These are phyloP conservation scores for Cossypha niveicapilla DNA, from an alignment of 2,797 vertebrate genomes.

Conservation along the genomic window DNA sequence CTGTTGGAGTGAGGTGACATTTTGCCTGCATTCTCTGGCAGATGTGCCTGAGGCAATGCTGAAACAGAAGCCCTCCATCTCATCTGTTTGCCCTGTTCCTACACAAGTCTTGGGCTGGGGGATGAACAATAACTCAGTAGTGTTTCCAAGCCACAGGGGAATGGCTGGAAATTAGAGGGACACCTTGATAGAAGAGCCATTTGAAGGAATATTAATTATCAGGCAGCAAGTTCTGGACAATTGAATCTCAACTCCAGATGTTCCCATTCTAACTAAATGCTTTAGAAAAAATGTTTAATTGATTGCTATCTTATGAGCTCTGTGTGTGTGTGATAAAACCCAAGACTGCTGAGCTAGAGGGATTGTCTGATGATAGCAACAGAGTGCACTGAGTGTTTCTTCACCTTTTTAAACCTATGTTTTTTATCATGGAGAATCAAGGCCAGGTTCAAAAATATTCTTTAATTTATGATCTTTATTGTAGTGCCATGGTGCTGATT, in stretches of 20 bases:
- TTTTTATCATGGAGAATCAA: neutral
- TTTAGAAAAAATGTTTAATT: conserved; percentile 43
- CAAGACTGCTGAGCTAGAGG: conserved; percentile 44
- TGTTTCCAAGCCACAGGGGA: neutral
- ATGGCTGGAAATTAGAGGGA: conserved; percentile 21
- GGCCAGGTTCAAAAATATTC: neutral
- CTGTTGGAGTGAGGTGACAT: neutral
- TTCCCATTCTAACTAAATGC: conserved; percentile 61
- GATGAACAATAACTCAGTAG: neutral
- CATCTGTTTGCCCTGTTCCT: neutral
- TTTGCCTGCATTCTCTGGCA: neutral
- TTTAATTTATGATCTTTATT: conserved; percentile 24
- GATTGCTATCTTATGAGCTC: conserved; percentile 51
- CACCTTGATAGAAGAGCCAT: conserved; percentile 47
- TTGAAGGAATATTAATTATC: conserved; percentile 72
- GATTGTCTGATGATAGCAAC: conserved; percentile 25
- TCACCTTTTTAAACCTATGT: neutral
- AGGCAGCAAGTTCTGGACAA: conserved; percentile 70
- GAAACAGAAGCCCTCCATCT: neutral
- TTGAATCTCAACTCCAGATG: conserved; percentile 74
- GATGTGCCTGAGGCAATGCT: neutral
- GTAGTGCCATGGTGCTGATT: neutral
- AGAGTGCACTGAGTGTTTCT: neutral
- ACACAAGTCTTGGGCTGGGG: neutral
- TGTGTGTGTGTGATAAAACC: conserved; percentile 44